Evolutionary conservation across 2,888 invertebrate species (phyloP).

Genomic region (Muschampia plurimacula): DNA sequence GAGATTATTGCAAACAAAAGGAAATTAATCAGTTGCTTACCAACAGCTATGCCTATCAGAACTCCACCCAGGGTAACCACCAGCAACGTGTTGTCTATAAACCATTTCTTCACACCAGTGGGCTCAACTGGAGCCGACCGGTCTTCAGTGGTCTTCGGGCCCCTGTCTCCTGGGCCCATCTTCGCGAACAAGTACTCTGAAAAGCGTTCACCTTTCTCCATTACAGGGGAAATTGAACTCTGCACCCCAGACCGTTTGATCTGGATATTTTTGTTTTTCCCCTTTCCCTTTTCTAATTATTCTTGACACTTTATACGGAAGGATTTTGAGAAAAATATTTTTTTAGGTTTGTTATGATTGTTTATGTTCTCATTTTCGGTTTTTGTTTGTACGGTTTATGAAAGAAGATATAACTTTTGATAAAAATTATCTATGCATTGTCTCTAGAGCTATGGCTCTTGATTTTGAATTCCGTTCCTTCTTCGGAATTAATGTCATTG

Average conservation of each 20-base stretch:
- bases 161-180: conserved; percentile 89
- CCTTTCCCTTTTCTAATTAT: conserved; percentile 30
- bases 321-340: conserved; percentile 5
- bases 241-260: conserved; percentile 59
- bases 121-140: conserved; percentile 88
- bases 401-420: conserved; percentile 23
- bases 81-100: conserved; percentile 91
- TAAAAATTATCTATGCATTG: conserved; percentile 29
- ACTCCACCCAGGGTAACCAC: conserved; percentile 93
- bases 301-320: conserved; percentile 7
- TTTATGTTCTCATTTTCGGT: conserved; percentile 25
- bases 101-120: conserved; percentile 88
- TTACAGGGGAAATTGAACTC: conserved; percentile 67
- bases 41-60: conserved; percentile 89
- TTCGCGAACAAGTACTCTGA: conserved; percentile 93
- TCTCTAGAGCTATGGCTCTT: conserved; percentile 10
- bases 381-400: conserved; percentile 11
- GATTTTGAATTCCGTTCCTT: conserved; percentile 14
- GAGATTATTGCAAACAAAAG: neutral
- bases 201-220: conserved; percentile 89
- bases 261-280: conserved; percentile 50
- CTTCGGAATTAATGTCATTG: conserved; percentile 42
- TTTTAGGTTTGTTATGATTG: neutral
- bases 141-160: conserved; percentile 87
- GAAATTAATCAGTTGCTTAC: conserved; percentile 69